A percentile compares a stretch with the other conserved stretches of the same genome.
These are phyloP conservation scores for Motacilla alba DNA, from an alignment of 2,113 vertebrate genomes.

Conservation along the genomic window DNA sequence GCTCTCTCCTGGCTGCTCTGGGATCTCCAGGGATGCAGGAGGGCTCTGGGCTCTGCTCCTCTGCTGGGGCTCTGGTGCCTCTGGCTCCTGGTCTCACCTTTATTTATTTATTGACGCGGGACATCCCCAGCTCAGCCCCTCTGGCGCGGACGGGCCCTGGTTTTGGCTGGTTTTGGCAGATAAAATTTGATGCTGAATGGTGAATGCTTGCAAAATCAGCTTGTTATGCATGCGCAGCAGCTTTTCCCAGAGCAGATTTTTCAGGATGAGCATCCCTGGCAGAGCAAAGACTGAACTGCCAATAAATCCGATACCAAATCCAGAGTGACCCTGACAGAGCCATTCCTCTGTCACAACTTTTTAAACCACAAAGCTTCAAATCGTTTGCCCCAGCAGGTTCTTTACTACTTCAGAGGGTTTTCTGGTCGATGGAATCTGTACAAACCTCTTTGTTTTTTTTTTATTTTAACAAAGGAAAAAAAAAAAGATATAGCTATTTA, in stretches of 20 bases:
- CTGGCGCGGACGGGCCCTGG: background rate
- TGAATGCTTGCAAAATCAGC: background rate
- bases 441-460: background rate
- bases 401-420: slow-evolving; percentile 21
- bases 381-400: background rate
- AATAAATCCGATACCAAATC: background rate
- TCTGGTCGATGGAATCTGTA: slow-evolving; percentile 24
- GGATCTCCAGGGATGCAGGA: background rate
- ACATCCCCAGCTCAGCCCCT: background rate
- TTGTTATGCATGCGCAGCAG: background rate
- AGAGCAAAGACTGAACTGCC: background rate
- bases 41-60: background rate
- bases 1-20: too few species aligned
- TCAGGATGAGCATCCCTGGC: background rate
- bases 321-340: background rate
- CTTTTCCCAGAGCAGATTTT: background rate
- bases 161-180: background rate
- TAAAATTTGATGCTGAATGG: background rate
- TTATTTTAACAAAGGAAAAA: background rate
- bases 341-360: background rate
- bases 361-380: background rate
- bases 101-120: background rate
- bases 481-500: background rate
- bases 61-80: background rate
- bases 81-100: background rate